Base-by-base conservation (phyloP, 2,888 invertebrate species). In the Xestia c-nigrum region DNA sequence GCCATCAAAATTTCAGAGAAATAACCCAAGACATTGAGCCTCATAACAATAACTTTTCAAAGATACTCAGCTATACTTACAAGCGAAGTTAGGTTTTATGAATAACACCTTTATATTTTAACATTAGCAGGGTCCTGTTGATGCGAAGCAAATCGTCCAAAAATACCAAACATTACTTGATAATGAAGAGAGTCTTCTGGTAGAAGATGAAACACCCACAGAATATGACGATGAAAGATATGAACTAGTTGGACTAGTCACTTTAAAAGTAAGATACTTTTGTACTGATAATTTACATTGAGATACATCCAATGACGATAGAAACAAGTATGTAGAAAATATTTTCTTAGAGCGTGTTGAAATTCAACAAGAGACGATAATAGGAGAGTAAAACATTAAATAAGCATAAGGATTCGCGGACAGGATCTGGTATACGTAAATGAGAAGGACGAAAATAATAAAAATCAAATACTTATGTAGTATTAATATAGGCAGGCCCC, bases 191-290 rank as follows among this genome's bases (percentile, higher is more conserved):
- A 61, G 4, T 43, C 3, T 3, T 55, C 14, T 9, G 9, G 16
- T 52, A 21, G 61, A 75, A 50, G 55, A 38, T 31, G 2, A 31
- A 16, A 4, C 59, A 9, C 3, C 10, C 31, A 31, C 31, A 10
- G 14, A 19, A 59, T 57, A 57, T 16, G 57, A 52, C 3, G 64
- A 68, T 6, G 38, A 65, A 21, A 2, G 16, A 12, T 40, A 57
- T 65, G 50, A 83, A 0, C 40, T 76, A n/a, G 50, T 84, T 50
- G 81, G 71, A 38, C 55, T 76, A 40, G 47, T 80, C 0, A 55
- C 73, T 61, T 40, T 76, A 5, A 71, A 84, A 31, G 83, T 83
- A 73, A 83, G 73, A 40, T 43, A 47, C 38, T 2, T 76, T 63
- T 24, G 2, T 43, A 67, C 21, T 31, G 12, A 47, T 47, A 66